phyloP scores from a whole-genome alignment of 92 coral and sea anemone species.

The Metridium senile region DNA sequence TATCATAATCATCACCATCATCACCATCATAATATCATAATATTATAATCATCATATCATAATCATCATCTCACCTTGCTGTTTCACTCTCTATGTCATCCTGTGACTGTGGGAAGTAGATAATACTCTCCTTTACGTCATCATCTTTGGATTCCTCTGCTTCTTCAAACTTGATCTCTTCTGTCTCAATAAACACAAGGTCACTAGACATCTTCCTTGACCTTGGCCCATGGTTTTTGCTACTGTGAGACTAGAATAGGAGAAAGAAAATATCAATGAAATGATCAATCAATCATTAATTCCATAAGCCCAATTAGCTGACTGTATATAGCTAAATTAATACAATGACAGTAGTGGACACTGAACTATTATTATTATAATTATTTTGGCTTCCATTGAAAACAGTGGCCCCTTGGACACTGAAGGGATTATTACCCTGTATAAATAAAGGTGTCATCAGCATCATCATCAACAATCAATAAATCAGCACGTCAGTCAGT shows the following conservation, averaged over 20 bases:
- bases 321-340: too few species aligned
- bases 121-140: conserved; percentile 77
- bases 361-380: too few species aligned
- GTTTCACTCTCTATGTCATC: conserved; percentile 91
- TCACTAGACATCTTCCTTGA: conserved; percentile 54
- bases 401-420: too few species aligned
- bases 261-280: too few species aligned
- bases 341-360: too few species aligned
- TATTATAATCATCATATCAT: background rate
- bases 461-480: too few species aligned
- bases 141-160: conserved; percentile 67
- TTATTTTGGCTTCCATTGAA: too few species aligned
- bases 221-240: conserved; percentile 65
- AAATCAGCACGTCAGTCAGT: too few species aligned
- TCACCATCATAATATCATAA: background rate
- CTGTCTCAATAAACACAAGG: conserved; percentile 50
- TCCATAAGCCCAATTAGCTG: background rate
- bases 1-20: background rate
- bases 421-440: too few species aligned
- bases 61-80: background rate
- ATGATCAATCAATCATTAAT: background rate
- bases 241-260: conserved; percentile 56
- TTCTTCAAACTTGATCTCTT: conserved; percentile 72
- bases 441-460: too few species aligned
- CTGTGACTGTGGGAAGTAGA: conserved; percentile 82